Evolutionary conservation across 2,797 vertebrate genomes (phyloP).

Genomic region (Sebastes flavidus): DNA sequence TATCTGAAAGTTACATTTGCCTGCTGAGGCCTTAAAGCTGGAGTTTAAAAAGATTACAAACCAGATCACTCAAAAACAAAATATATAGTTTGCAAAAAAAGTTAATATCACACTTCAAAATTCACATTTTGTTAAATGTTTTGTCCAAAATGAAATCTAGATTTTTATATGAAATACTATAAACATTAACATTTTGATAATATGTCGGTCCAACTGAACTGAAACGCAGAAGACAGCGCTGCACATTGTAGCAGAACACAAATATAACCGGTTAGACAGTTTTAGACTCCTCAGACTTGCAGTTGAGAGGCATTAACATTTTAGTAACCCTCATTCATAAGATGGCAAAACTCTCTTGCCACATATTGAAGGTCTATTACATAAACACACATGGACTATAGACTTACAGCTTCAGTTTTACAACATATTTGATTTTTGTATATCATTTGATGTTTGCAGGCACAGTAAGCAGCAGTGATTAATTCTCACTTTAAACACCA

Average conservation of each 20-base stretch:
- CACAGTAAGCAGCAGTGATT: constrained; percentile 38
- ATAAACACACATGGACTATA: background rate
- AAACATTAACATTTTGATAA: constrained; percentile 4
- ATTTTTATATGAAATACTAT: constrained; percentile 2
- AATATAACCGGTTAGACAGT: background rate
- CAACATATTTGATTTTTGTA: constrained; percentile 9
- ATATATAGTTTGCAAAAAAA: background rate
- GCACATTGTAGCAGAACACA: background rate
- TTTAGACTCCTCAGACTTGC: background rate
- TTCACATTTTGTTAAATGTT: constrained; percentile 15
- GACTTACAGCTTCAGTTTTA: background rate
- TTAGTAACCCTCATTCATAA: background rate
- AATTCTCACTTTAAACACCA: background rate
- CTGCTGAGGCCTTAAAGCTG: constrained; percentile 25
- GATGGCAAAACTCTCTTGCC: background rate
- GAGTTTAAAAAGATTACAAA: constrained; percentile 4
- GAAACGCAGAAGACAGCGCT: background rate
- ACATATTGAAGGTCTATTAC: background rate
- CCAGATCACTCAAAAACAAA: constrained; percentile 1
- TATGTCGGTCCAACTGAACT: background rate
- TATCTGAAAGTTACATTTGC: constrained; percentile 11
- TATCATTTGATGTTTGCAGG: constrained; percentile 42
- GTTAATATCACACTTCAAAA: constrained; percentile 19
- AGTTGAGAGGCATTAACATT: background rate
- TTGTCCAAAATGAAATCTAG: constrained; percentile 1